Base-by-base conservation (phyloP, 2,888 invertebrate species). In the Ormyrus rosae region DNA sequence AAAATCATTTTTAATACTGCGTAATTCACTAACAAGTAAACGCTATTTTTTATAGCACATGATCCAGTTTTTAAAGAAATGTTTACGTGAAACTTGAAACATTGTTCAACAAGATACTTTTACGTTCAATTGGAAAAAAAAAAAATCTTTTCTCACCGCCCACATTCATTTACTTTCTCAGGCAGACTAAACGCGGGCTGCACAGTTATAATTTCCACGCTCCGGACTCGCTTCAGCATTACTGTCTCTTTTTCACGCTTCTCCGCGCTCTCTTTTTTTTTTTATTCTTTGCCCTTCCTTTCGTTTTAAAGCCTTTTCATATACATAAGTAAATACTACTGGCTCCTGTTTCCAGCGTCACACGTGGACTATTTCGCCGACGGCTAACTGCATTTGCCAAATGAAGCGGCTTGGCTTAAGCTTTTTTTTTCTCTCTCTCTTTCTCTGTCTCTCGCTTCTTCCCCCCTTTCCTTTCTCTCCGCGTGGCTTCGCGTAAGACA, bases 321-420 rank as follows among this genome's bases (percentile, higher is more conserved):
- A 55, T 13, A 68, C 13, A 56, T 45, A 68, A 46, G 56, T 45
- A 55, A 19, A n/a, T 48, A 46, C 10, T 7, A 19, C 19, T 48
- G 19, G 48, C 48, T 51, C 8, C 13, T 60, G 34, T 19, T 34
- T 9, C 34, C 34, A 34, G 34, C 34, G 34, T 34, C 34, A 58
- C 6, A 19, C 72, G 69, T 3, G 61, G 50, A 70, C 56, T 70
- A 67, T 46, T 74, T 58, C 61, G 76, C 76, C 69, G 68, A 76
- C 76, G 69, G 76, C 76, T 76, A 76, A 76, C 68, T 76, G 76
- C 76, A 76, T 76, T 76, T 76, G 68, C 68, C 55, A 76, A 76
- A 76, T 76, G 76, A 76, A 69, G 76, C 68, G 51, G 61, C 46
- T 60, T 58, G 58, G 74, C 67, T 74, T 58, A 67, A 48, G 50